A percentile compares a stretch with the other conserved stretches of the same genome.
These are phyloP conservation scores for Epicauta chinensis DNA, from an alignment of 1,140 invertebrate species.

Conservation along the genomic window DNA sequence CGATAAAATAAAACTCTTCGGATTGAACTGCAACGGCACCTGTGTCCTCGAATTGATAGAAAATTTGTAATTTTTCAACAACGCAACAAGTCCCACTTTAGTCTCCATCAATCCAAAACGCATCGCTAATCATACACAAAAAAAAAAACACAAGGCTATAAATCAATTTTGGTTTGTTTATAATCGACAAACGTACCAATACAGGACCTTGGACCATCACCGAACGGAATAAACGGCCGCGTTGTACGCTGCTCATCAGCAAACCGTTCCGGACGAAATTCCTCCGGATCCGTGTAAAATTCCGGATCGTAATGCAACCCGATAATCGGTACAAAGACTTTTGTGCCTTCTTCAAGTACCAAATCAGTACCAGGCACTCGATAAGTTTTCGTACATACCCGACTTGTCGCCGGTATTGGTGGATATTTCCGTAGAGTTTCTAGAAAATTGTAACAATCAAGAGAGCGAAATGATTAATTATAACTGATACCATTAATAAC, in stretches of 20 bases:
- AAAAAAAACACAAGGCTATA: too few species aligned
- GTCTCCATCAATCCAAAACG: conserved; percentile 34
- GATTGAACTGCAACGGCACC: conserved; percentile 14
- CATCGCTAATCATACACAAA: conserved; percentile 17
- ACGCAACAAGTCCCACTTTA: conserved; percentile 29
- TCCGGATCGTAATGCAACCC: conserved; percentile 58
- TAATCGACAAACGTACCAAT: too few species aligned
- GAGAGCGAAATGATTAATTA: neutral
- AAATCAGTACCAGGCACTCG: conserved; percentile 44
- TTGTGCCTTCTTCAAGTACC: conserved; percentile 45
- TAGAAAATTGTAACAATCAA: conserved; percentile 17
- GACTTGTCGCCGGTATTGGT: conserved; percentile 46
- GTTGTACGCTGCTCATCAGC: too few species aligned
- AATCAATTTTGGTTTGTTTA: too few species aligned
- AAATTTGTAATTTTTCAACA: conserved; percentile 24
- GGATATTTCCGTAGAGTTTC: conserved; percentile 57
- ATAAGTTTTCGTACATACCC: conserved; percentile 48
- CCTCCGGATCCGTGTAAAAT: conserved; percentile 56
- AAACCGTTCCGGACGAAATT: conserved; percentile 65
- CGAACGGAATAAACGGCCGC: conserved; percentile 10
- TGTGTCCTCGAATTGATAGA: conserved; percentile 15
- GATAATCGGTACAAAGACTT: conserved; percentile 48
- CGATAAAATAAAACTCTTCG: conserved; percentile 8
- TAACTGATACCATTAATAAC: conserved; percentile 40
- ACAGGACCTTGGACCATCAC: too few species aligned